Percentiles rank a stretch among this genome's conserved stretches.
phyloP scores from a whole-genome alignment of 1,140 invertebrate species.

The Drosophila pandora region DNA sequence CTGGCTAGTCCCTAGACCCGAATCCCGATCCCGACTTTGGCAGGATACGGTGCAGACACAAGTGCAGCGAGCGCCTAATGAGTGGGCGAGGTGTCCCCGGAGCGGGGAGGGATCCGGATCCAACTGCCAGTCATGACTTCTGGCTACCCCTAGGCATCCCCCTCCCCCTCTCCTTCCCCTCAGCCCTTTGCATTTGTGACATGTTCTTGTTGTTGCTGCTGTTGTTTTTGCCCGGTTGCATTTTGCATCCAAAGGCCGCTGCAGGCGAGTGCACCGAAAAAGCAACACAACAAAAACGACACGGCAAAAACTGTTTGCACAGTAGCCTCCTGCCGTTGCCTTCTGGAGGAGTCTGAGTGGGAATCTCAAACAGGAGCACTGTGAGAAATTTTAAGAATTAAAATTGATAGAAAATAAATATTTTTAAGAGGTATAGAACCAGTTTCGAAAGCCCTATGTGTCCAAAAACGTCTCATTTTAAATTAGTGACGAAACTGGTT shows the following conservation, averaged over 20 bases:
- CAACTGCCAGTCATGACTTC: slow-evolving; percentile 48
- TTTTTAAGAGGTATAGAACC: too few species aligned
- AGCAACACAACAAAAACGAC: slow-evolving; percentile 49
- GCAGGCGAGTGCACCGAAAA: slow-evolving; percentile 74
- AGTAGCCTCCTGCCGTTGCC: slow-evolving; percentile 53
- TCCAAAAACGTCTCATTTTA: too few species aligned
- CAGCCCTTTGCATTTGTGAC: slow-evolving; percentile 40
- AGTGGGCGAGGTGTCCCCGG: slow-evolving; percentile 31
- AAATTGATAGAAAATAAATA: too few species aligned
- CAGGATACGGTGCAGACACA: slow-evolving; percentile 61
- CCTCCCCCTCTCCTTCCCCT: slow-evolving; percentile 2
- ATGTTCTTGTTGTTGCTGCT: slow-evolving; percentile 43
- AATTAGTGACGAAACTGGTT: neutral
- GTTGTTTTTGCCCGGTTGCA: slow-evolving; percentile 72
- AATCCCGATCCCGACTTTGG: slow-evolving; percentile 39
- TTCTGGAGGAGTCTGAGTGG: slow-evolving; percentile 22
- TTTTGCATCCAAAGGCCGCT: slow-evolving; percentile 68
- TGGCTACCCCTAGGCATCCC: slow-evolving; percentile 7
- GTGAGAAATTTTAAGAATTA: neutral
- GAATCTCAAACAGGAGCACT: neutral
- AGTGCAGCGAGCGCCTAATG: slow-evolving; percentile 66
- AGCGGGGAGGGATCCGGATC: slow-evolving; percentile 8
- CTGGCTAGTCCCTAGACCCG: slow-evolving; percentile 4
- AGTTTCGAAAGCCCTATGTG: too few species aligned
- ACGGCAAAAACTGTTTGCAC: slow-evolving; percentile 71